These are phyloP conservation scores for Centropristis striata DNA, from an alignment of 2,113 vertebrate species.

Conservation along the genomic window DNA sequence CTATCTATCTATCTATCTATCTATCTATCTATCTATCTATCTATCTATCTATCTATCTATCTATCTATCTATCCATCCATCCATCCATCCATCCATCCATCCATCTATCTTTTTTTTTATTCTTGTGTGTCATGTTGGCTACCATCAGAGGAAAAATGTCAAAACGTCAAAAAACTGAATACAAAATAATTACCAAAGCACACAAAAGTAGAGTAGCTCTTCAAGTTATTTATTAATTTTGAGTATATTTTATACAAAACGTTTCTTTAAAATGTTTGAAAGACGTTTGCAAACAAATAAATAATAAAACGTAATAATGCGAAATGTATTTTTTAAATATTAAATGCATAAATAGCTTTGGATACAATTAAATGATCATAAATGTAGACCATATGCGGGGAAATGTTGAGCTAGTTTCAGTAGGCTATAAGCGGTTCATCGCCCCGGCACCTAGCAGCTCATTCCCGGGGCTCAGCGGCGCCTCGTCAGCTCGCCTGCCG, in stretches of 20 bases:
- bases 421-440: background rate
- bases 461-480: conserved; percentile 56
- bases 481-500: conserved; percentile 46
- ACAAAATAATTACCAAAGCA: background rate
- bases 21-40: conserved; percentile 14
- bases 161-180: background rate
- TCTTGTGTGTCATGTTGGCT: background rate
- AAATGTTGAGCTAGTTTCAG: background rate
- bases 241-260: background rate
- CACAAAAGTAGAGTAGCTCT: background rate
- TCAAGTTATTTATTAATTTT: background rate
- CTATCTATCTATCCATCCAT: conserved; percentile 6
- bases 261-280: background rate
- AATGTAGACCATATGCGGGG: background rate
- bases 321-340: background rate
- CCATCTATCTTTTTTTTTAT: background rate
- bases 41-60: conserved; percentile 44
- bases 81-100: background rate
- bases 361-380: background rate
- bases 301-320: background rate
- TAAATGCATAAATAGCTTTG: background rate
- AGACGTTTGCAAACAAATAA: background rate
- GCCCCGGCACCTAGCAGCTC: background rate
- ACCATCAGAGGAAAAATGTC: too few species aligned
- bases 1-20: background rate